Evolutionary conservation across 2,888 invertebrate genomes (phyloP).

Genomic region (Plagiodera versicolora): DNA sequence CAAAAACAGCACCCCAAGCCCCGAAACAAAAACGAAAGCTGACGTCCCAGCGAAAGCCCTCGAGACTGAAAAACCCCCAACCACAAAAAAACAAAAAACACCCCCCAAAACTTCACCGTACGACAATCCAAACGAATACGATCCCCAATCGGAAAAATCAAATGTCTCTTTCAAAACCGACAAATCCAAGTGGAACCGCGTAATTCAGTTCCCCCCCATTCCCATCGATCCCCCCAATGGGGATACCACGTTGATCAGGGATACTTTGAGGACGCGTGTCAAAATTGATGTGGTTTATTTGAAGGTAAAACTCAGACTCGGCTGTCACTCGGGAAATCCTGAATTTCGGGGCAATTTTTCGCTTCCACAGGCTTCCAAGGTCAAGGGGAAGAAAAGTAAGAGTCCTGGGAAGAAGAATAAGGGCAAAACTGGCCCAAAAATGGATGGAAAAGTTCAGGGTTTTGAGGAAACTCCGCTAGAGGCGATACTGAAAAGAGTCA

Average conservation of each 20-base stretch:
- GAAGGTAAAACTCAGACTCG: conserved; percentile 51
- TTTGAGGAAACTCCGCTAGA: conserved; percentile 31
- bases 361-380: not conserved
- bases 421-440: too few species aligned
- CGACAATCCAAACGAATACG: conserved; percentile 41
- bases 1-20: too few species aligned
- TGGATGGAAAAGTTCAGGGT: not conserved
- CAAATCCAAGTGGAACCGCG: conserved; percentile 58
- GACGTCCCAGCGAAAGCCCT: conserved; percentile 13
- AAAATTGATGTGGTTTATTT: conserved; percentile 59
- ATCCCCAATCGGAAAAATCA: conserved; percentile 34
- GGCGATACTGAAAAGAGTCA: conserved; percentile 45
- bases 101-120: conserved; percentile 31
- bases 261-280: conserved; percentile 60
- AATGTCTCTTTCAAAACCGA: conserved; percentile 58
- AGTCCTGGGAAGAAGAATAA: too few species aligned
- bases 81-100: too few species aligned
- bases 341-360: too few species aligned
- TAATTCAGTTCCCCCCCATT: conserved; percentile 59
- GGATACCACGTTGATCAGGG: conserved; percentile 57
- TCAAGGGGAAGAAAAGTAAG: not conserved
- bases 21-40: conserved; percentile 7
- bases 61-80: not conserved
- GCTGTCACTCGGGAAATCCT: too few species aligned
- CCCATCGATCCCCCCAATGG: conserved; percentile 56